A percentile compares a stretch with the other conserved stretches of the same genome.
These are phyloP conservation scores for Argyresthia goedartella DNA, from an alignment of 2,888 invertebrate species.

Conservation along the genomic window DNA sequence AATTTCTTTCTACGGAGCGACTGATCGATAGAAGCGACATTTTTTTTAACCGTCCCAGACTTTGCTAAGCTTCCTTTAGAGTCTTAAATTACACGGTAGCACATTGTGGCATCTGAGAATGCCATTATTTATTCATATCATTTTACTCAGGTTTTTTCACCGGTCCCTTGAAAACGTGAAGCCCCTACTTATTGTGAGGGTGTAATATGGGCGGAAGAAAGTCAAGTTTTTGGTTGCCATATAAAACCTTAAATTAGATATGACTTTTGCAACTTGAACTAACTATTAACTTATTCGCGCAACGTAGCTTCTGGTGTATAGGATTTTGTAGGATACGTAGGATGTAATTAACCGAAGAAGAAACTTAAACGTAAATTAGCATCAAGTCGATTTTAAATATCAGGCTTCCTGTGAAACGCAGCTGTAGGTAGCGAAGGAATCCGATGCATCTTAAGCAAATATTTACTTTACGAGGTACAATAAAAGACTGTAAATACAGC, in stretches of 20 bases:
- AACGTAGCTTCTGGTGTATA: background rate
- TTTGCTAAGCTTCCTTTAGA: slow-evolving; percentile 54
- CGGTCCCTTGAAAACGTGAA: slow-evolving; percentile 11
- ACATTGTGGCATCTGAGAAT: slow-evolving; percentile 45
- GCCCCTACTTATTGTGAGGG: slow-evolving; percentile 39
- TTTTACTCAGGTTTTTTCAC: slow-evolving; percentile 32
- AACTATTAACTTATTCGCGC: background rate
- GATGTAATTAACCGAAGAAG: no score
- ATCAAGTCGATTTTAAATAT: slow-evolving; percentile 40
- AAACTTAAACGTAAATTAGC: slow-evolving; percentile 30
- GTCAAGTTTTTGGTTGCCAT: slow-evolving; percentile 25
- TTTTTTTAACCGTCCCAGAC: slow-evolving; percentile 49
- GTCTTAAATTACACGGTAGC: slow-evolving; percentile 63
- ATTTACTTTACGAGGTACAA: slow-evolving; percentile 65
- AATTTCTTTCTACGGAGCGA: slow-evolving; percentile 39
- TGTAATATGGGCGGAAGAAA: slow-evolving; percentile 42
- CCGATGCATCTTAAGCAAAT: slow-evolving; percentile 62
- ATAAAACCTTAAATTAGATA: background rate
- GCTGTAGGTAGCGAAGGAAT: slow-evolving; percentile 54
- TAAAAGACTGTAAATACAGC: slow-evolving; percentile 64
- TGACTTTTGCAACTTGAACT: background rate
- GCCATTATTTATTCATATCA: slow-evolving; percentile 37
- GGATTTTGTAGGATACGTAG: no score
- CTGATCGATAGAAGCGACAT: slow-evolving; percentile 46
- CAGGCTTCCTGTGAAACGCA: slow-evolving; percentile 27